Conservation (phyloP, 2,797 vertebrate genomes). For the Pseudochaenichthys georgianus region DNA sequence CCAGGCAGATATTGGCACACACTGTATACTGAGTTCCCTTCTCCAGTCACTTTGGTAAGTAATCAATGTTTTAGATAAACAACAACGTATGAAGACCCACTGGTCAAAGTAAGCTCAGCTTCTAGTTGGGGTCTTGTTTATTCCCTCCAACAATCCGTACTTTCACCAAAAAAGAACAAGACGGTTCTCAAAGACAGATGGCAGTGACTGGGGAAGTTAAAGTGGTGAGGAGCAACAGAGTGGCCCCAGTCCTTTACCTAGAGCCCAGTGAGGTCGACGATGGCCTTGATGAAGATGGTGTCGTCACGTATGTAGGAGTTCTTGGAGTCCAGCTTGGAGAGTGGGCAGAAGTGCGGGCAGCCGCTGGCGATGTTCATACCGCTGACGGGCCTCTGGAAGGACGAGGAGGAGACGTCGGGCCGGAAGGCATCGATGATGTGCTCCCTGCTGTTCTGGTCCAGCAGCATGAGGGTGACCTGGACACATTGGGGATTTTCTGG, state of each 20-base stretch:
- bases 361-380: slow-evolving; percentile 99
- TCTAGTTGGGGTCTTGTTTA: slow-evolving; percentile 42
- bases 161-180: slow-evolving; percentile 34
- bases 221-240: slow-evolving; percentile 51
- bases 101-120: neutral
- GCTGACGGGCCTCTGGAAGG: slow-evolving; percentile 94
- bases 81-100: slow-evolving; percentile 32
- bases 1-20: slow-evolving; percentile 8
- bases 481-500: no score
- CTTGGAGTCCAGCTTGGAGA: slow-evolving; percentile 93
- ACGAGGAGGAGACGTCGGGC: slow-evolving; percentile 93
- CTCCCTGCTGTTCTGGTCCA: slow-evolving; percentile 97
- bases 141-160: slow-evolving; percentile 17
- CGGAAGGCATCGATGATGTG: slow-evolving; percentile 97
- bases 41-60: slow-evolving; percentile 57
- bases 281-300: slow-evolving; percentile 97
- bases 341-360: slow-evolving; percentile 96
- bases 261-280: slow-evolving; percentile 95
- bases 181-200: slow-evolving; percentile 37
- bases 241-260: slow-evolving; percentile 80
- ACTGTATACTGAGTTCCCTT: slow-evolving; percentile 1
- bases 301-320: slow-evolving; percentile 95
- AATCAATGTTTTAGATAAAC: slow-evolving; percentile 35
- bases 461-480: slow-evolving; percentile 92
- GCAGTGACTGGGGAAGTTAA: slow-evolving; percentile 53